A percentile compares a stretch with the other conserved stretches of the same genome.
These are phyloP conservation scores for Brachyistius frenatus DNA, from an alignment of 2,113 vertebrate species.

Conservation along the genomic window DNA sequence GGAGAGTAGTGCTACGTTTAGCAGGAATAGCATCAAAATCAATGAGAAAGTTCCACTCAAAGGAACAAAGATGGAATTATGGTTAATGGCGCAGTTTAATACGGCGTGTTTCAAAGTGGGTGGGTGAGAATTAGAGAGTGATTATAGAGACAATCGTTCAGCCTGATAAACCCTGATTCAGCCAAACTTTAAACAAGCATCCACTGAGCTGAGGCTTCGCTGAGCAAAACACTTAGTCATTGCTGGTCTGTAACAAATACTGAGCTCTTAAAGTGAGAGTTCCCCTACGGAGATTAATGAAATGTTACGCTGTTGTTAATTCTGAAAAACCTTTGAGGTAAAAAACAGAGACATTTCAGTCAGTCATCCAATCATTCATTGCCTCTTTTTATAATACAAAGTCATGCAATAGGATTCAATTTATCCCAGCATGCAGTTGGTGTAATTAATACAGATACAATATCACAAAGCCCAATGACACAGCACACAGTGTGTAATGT, in stretches of 20 bases:
- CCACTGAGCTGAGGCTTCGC: background rate
- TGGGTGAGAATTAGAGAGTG: background rate
- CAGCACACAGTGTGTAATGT: too few relatives aligned
- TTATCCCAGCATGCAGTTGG: background rate
- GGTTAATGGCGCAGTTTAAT: background rate
- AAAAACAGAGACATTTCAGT: background rate
- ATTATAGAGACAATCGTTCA: background rate
- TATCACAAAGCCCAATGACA: too few relatives aligned
- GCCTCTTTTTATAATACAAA: background rate
- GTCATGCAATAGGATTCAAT: background rate
- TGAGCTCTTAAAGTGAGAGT: background rate
- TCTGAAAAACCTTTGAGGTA: too few relatives aligned
- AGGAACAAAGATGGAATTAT: background rate
- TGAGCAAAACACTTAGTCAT: background rate
- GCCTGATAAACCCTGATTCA: background rate
- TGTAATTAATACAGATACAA: background rate
- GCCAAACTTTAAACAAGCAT: background rate
- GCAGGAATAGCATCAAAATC: background rate
- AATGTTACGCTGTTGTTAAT: background rate
- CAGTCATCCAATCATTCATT: background rate
- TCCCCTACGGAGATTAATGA: background rate
- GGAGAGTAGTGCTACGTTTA: background rate
- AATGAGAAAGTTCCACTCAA: too few relatives aligned
- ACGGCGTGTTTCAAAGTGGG: background rate
- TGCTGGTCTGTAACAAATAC: background rate